phyloP scores from a whole-genome alignment of 2,888 invertebrate species.

The Trachelus tabidus region DNA sequence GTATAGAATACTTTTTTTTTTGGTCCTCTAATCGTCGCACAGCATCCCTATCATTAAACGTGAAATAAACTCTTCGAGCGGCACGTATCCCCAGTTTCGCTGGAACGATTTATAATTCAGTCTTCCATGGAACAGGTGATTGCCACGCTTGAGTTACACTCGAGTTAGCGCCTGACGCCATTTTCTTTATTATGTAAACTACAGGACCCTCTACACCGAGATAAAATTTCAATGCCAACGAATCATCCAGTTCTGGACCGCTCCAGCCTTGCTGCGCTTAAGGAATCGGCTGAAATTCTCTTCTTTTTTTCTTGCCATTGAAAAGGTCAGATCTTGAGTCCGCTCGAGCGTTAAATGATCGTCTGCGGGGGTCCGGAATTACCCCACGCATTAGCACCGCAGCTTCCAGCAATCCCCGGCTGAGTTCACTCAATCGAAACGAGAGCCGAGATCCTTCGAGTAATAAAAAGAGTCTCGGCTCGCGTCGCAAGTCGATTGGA shows the following conservation, averaged over 20 bases:
- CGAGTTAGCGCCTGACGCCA: not conserved
- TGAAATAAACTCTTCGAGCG: conserved; percentile 28
- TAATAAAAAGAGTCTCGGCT: not conserved
- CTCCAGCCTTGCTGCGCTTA: not conserved
- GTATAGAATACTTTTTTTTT: not conserved
- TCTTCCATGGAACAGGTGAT: conserved; percentile 59
- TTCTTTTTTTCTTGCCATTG: conserved; percentile 5
- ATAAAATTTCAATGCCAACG: not conserved
- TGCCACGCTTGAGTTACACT: conserved; percentile 53
- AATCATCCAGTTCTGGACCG: not conserved
- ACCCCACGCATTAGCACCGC: conserved; percentile 12
- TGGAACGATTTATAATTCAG: conserved; percentile 64
- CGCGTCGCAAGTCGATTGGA: not conserved
- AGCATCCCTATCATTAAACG: not conserved
- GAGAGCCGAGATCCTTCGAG: not conserved
- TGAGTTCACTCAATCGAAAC: not conserved
- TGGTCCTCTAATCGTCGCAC: not conserved
- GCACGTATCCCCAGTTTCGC: conserved; percentile 56
- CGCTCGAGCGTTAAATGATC: conserved; percentile 57
- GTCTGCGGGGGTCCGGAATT: conserved; percentile 54
- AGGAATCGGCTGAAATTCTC: not conserved
- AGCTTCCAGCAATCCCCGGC: not conserved
- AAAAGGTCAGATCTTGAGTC: conserved; percentile 32
- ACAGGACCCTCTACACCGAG: no score
- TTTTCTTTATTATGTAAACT: not conserved